Evolutionary conservation across 2,797 vertebrate species (phyloP).

Genomic region (Trichosurus vulpecula): DNA sequence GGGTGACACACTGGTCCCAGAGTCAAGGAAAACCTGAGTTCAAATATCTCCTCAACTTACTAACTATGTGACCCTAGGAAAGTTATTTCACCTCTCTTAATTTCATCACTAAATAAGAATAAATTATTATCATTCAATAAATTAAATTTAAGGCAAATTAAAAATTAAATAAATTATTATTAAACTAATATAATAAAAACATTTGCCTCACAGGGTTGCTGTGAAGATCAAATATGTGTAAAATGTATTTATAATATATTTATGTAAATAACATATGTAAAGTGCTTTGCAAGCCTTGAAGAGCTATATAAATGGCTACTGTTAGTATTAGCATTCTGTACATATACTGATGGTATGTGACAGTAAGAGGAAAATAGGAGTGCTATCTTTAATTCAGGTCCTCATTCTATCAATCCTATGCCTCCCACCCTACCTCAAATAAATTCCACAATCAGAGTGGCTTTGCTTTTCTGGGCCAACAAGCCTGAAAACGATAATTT

Average conservation of each 20-base stretch:
- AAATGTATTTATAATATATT: background rate
- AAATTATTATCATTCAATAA: background rate
- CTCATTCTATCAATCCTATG: background rate
- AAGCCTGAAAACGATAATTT: background rate
- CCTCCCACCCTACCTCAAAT: background rate
- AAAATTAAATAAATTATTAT: background rate
- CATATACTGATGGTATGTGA: background rate
- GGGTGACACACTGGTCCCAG: background rate
- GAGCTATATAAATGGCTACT: background rate
- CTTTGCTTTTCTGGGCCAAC: background rate
- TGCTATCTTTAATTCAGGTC: background rate
- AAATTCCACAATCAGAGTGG: background rate
- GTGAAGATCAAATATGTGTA: background rate
- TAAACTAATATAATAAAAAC: background rate
- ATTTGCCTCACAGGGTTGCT: background rate
- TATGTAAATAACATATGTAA: background rate
- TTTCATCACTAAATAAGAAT: background rate
- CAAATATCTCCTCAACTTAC: background rate
- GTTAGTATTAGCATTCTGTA: background rate
- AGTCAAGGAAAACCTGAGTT: background rate
- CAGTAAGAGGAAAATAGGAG: background rate
- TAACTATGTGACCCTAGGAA: background rate
- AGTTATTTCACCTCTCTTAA: background rate
- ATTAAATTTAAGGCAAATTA: background rate
- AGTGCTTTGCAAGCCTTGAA: background rate